Evolutionary conservation across 2,113 vertebrate species (phyloP).

Genomic region (Picathartes gymnocephalus): DNA sequence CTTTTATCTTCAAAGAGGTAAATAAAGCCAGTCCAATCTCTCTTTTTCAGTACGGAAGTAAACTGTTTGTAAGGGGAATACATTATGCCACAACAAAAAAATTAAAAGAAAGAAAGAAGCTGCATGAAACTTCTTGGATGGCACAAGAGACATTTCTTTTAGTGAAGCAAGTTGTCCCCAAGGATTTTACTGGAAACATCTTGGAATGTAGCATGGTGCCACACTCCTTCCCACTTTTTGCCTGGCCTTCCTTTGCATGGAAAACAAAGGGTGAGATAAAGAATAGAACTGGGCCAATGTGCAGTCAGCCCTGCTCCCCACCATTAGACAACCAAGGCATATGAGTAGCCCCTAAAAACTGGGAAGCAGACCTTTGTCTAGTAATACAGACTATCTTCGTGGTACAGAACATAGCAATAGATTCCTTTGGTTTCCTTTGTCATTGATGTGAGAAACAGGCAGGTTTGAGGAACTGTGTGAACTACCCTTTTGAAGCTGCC

Average conservation of each 20-base stretch:
- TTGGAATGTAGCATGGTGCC: background rate
- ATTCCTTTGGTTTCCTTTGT: background rate
- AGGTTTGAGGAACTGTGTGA: background rate
- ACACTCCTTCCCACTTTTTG: background rate
- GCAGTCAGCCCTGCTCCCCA: background rate
- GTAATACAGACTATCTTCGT: background rate
- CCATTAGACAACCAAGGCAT: background rate
- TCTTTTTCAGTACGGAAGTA: background rate
- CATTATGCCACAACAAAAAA: background rate
- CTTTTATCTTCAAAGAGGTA: background rate
- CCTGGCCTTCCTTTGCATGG: background rate
- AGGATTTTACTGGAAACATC: background rate
- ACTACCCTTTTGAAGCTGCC: background rate
- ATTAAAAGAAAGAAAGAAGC: background rate
- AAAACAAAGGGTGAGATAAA: background rate
- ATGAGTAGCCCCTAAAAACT: background rate
- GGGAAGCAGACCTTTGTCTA: background rate
- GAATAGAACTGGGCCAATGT: background rate
- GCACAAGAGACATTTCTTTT: background rate
- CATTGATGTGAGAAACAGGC: background rate
- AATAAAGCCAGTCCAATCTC: background rate
- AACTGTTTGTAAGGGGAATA: background rate
- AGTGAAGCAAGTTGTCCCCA: background rate
- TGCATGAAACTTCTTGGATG: background rate
- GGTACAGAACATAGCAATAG: background rate